A percentile compares a stretch with the other conserved stretches of the same genome.
phyloP scores from a whole-genome alignment of 2,888 invertebrate genomes.

The Pimpla rufipes region DNA sequence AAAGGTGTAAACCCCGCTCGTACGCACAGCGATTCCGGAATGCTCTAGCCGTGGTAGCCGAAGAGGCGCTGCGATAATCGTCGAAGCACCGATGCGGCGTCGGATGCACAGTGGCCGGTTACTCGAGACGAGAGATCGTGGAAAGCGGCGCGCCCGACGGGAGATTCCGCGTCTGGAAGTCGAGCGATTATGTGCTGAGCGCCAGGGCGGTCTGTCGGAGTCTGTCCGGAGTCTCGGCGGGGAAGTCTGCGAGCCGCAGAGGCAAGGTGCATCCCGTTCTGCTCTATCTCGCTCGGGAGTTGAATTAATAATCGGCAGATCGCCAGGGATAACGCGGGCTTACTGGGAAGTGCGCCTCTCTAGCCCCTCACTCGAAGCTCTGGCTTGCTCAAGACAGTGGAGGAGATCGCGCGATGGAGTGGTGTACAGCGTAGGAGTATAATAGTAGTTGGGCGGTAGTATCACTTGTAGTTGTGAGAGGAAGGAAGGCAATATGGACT shows the following conservation, averaged over 20 bases:
- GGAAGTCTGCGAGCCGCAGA: constrained; percentile 67
- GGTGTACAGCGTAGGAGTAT: constrained; percentile 38
- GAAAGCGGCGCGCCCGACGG: constrained; percentile 16
- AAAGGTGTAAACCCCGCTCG: constrained; percentile 1
- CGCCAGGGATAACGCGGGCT: constrained; percentile 77
- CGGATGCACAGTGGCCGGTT: constrained; percentile 8
- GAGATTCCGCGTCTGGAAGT: constrained; percentile 29
- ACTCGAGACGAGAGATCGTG: constrained; percentile 5
- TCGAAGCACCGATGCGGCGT: not conserved
- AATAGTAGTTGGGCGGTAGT: constrained; percentile 53
- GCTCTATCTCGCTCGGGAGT: constrained; percentile 70
- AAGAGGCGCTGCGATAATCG: constrained; percentile 20
- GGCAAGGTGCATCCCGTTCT: constrained; percentile 68
- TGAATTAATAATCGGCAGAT: constrained; percentile 84
- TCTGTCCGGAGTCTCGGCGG: constrained; percentile 34
- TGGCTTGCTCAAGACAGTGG: constrained; percentile 34
- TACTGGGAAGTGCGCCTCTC: constrained; percentile 56
- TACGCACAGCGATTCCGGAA: constrained; percentile 2
- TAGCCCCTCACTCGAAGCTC: constrained; percentile 44
- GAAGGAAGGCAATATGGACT: constrained; percentile 80
- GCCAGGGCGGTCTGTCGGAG: constrained; percentile 31
- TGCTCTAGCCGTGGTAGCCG: not conserved
- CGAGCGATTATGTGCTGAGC: constrained; percentile 35
- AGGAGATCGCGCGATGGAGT: constrained; percentile 19
- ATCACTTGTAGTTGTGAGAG: constrained; percentile 63